Base-by-base conservation (phyloP, 2,888 invertebrate species). In the Cyclophora punctaria region DNA sequence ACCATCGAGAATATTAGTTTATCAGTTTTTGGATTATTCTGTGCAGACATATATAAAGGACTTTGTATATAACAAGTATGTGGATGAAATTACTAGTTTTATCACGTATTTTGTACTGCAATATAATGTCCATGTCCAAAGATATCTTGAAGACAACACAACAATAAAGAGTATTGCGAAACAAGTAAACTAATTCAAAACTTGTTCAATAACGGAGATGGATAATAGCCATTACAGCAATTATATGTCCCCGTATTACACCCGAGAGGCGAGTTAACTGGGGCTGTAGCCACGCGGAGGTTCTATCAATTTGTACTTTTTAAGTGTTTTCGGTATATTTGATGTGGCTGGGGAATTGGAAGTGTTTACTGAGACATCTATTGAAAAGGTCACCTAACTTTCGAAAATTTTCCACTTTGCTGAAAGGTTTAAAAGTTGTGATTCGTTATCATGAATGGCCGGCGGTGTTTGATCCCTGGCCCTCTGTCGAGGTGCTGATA, bases 151-250 rank as follows among this genome's bases (percentile, higher is more conserved):
- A 5, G 43, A 45, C 48, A 35, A 45, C 35, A 44, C 41, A 47
- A 47, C 46, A 51, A 45, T 44, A 43, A 55, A 59, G 63, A 58
- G 51, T 51, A 61, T 57, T 56, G 55, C 50, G 56, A 66, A 63
- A 67, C 64, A 66, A 63, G 66, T 52, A 63, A 75, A 74, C 70
- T 74, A 70, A 66, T 58, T 59, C 59, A 53, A 56, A 58, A 60
- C 52, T 54, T 48, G 52, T 61, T 63, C 62, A 63, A 71, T 67
- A 71, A 67, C 58, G 62, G 60, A 55, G 57, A 51, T 58, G 59
- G 55, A 59, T 62, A 65, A 64, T 66, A 66, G 62, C 59, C 64
- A 63, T 67, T 72, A 69, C 69, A 75, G 69, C 75, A 75, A 75
- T 74, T 75, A 73, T 66, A 37, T 37, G 37, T 37, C 37, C 4